Base-by-base conservation (phyloP, 1,140 invertebrate genomes). In the Zaprionus ornatus region DNA sequence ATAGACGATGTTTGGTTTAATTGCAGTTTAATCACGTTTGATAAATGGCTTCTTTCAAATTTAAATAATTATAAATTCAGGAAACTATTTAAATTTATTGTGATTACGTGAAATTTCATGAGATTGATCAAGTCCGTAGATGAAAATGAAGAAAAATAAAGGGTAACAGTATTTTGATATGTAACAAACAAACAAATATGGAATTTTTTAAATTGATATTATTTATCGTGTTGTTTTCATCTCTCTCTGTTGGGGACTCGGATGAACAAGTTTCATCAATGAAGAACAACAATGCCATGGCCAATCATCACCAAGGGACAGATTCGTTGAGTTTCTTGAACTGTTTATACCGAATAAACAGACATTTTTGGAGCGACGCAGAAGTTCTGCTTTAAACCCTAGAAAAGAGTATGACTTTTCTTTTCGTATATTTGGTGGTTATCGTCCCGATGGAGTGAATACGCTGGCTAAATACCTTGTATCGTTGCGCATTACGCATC, bases 1-100 rank as follows among this genome's bases (percentile, higher is more conserved):
- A 35, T 25, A 45, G 59, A 32, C 9, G 23, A 60, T 13, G 66
- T 19, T 67, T 42, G 15, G 29, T 65, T 72, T 72, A n/a, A 66
- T 72, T 59, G n/a, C 19, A 21, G 27, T 37, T 56, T 65, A 56
- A 71, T 57, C 13, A 32, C 40, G 27, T 7, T 35, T 21, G 15
- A 17, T 72, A 40, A 45, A 57, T 57, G 54, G 21, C 9, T 12
- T 10, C 10, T 13, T 12, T 50, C 17, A 27, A 57, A 64, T 52
- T 13, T 19, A 35, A 57, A 1, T 3, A 10, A 59, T 50, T 12
- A 29, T n/a, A 52, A 52, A 63, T 3, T 17, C 3, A 9, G n/a
- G 17, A 48, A 5, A 19, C 1, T 32, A 10, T 10, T 3, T 10
- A 10, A 10, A 32, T 32, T 32, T 7, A 29, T 10, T 10, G 7